Conservation (phyloP, 2,888 invertebrate species). For the Acanthosepion lycidas region DNA sequence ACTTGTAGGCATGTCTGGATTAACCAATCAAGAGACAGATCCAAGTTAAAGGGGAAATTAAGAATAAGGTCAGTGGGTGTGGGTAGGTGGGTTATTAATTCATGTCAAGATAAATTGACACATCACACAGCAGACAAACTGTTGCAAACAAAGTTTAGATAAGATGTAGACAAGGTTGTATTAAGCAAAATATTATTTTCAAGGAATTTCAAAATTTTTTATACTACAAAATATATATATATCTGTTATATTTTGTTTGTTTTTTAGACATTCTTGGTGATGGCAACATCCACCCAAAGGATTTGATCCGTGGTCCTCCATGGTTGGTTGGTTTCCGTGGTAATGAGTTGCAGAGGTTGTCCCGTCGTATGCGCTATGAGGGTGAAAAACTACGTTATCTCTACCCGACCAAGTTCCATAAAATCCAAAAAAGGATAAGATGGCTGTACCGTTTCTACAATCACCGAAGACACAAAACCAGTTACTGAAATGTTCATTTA, state of each 20-base stretch:
- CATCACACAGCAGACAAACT: no score
- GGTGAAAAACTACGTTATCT: slow-evolving; percentile 61
- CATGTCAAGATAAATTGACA: no score
- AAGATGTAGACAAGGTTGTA: no score
- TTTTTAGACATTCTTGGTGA: slow-evolving; percentile 87
- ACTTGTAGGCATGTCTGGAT: no score
- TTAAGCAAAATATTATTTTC: no score
- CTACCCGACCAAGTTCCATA: slow-evolving; percentile 65
- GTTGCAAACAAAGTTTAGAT: no score
- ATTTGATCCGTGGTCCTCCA: slow-evolving; percentile 86
- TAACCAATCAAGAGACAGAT: no score
- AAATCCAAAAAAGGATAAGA: slow-evolving; percentile 65
- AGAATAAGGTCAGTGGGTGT: no score
- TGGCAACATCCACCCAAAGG: slow-evolving; percentile 86
- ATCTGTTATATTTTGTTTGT: slow-evolving; percentile 36
- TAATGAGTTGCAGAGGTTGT: slow-evolving; percentile 80
- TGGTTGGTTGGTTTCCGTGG: slow-evolving; percentile 93
- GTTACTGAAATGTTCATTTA: neutral
- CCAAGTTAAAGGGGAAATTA: no score
- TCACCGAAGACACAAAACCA: slow-evolving; percentile 52
- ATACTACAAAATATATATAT: neutral
- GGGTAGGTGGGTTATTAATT: no score
- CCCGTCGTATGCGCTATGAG: slow-evolving; percentile 63
- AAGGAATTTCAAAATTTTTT: no score
- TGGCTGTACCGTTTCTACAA: slow-evolving; percentile 71